Evolutionary conservation across 2,797 vertebrate genomes (phyloP).

Genomic region (Apodemus agrarius): DNA sequence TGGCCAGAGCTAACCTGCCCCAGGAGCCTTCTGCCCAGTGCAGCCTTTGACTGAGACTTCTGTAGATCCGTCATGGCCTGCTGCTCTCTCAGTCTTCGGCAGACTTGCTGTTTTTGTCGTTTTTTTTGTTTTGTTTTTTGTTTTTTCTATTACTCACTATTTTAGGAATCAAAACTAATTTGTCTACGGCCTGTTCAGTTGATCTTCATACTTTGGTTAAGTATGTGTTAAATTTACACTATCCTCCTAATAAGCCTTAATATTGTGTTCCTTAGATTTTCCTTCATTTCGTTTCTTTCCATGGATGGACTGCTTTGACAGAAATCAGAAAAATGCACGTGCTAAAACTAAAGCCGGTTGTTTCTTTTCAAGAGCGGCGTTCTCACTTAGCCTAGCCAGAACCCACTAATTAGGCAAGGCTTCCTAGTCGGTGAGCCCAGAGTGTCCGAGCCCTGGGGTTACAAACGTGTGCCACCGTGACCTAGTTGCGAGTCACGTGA

Average conservation of each 20-base stretch:
- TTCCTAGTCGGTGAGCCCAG: not conserved
- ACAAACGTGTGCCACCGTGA: not conserved
- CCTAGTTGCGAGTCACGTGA: not conserved
- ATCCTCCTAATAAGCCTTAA: not conserved
- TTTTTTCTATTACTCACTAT: not conserved
- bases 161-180: not conserved
- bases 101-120: slow-evolving; percentile 9
- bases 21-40: not conserved
- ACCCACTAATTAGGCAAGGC: not conserved
- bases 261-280: slow-evolving; percentile 13
- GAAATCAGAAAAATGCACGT: not conserved
- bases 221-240: slow-evolving; percentile 1
- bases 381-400: not conserved
- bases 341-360: not conserved
- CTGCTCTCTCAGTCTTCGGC: not conserved
- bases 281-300: not conserved
- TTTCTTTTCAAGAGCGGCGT: not conserved
- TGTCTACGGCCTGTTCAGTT: slow-evolving; percentile 3
- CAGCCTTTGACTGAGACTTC: not conserved
- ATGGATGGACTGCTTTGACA: not conserved
- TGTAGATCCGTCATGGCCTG: not conserved
- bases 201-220: not conserved
- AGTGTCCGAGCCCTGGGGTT: too few species aligned
- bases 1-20: not conserved
- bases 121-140: too few species aligned